Conservation (phyloP, 2,888 invertebrate species). For the Spodoptera littoralis region DNA sequence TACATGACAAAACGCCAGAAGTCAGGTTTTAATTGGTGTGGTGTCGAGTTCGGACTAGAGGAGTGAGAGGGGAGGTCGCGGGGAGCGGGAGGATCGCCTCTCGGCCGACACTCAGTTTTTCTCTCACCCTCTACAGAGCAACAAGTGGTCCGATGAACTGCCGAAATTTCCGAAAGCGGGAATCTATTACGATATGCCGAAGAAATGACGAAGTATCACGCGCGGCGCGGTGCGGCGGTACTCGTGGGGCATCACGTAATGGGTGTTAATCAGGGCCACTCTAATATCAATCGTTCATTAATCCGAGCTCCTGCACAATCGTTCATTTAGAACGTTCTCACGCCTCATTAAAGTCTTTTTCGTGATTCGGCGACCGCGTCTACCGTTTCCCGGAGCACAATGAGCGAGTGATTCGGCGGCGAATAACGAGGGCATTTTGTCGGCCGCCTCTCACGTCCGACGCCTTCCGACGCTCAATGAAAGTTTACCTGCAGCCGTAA, state of each 20-base stretch:
- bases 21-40: slow-evolving; percentile 83
- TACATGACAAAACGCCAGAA: slow-evolving; percentile 74
- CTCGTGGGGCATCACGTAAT: slow-evolving; percentile 65
- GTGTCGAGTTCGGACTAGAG: slow-evolving; percentile 69
- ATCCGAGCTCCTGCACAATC: slow-evolving; percentile 82
- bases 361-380: slow-evolving; percentile 87
- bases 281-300: slow-evolving; percentile 86
- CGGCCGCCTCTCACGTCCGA: slow-evolving; percentile 88
- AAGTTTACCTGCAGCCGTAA: slow-evolving; percentile 89
- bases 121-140: slow-evolving; percentile 75
- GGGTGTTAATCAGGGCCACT: slow-evolving; percentile 79
- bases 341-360: slow-evolving; percentile 89
- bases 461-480: slow-evolving; percentile 89
- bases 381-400: slow-evolving; percentile 88
- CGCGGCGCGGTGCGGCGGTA: slow-evolving; percentile 10
- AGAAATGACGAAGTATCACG: slow-evolving; percentile 54
- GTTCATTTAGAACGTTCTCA: slow-evolving; percentile 87
- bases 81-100: slow-evolving; percentile 53
- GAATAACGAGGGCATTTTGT: slow-evolving; percentile 89
- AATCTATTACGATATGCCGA: slow-evolving; percentile 54
- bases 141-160: slow-evolving; percentile 79
- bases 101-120: slow-evolving; percentile 76
- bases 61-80: slow-evolving; percentile 43
- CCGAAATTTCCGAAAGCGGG: slow-evolving; percentile 66
- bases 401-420: slow-evolving; percentile 89